A percentile compares a stretch with the other conserved stretches of the same genome.
These are phyloP conservation scores for Megalurothrips usitatus DNA, from an alignment of 2,888 invertebrate species.

Conservation along the genomic window DNA sequence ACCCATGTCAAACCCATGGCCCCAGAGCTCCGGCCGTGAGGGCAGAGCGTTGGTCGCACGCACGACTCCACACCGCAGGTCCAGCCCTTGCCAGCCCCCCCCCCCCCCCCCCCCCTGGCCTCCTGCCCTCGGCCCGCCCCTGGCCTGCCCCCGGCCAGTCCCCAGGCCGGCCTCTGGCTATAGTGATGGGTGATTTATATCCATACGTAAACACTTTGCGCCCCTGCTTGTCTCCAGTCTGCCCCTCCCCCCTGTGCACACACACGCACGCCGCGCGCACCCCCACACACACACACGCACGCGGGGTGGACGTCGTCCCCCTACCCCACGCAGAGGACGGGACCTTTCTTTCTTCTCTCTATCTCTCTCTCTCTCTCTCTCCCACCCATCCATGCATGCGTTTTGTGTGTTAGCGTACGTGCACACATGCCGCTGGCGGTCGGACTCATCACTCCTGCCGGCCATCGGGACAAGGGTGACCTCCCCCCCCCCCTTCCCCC, in stretches of 20 bases:
- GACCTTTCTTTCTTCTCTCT: neutral
- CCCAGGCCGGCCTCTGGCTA: neutral
- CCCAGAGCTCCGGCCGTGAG: too few species aligned
- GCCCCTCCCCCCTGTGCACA: neutral
- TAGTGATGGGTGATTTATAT: conserved; percentile 24
- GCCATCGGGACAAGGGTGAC: neutral
- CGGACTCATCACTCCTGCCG: neutral
- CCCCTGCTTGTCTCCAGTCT: conserved; percentile 2
- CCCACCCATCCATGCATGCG: neutral
- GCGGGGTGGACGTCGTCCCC: neutral
- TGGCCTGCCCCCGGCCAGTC: neutral
- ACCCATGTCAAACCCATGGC: too few species aligned
- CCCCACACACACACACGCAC: neutral
- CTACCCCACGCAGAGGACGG: too few species aligned
- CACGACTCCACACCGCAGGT: too few species aligned
- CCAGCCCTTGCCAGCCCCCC: neutral
- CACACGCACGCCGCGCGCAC: neutral
- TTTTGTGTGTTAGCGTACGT: neutral
- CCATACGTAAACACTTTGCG: conserved; percentile 24
- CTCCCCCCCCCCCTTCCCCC: neutral
- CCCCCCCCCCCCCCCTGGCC: neutral
- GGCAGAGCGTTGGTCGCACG: too few species aligned
- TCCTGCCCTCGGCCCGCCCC: neutral
- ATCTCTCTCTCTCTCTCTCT: neutral
- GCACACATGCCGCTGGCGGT: conserved; percentile 6